Evolutionary conservation across 2,113 vertebrate species (phyloP).

Genomic region (Lepisosteus oculatus): DNA sequence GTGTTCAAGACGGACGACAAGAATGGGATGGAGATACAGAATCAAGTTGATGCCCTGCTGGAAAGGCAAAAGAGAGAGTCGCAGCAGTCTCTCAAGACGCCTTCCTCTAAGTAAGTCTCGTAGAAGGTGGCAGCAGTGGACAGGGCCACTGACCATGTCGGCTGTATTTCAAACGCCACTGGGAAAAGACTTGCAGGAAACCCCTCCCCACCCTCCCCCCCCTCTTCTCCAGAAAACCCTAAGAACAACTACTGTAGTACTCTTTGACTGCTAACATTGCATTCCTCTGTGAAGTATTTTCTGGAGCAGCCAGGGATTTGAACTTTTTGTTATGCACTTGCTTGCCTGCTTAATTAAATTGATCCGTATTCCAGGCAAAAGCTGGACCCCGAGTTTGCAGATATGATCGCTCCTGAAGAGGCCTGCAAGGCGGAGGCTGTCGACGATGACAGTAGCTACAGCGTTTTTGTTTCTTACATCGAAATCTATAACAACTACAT

Average conservation of each 20-base stretch:
- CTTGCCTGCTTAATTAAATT: too few relatives aligned
- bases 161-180: too few relatives aligned
- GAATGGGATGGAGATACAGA: conserved; percentile 90
- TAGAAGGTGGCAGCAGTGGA: background rate
- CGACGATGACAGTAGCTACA: conserved; percentile 91
- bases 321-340: too few relatives aligned
- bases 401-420: conserved; percentile 84
- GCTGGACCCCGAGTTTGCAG: conserved; percentile 85
- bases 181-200: too few relatives aligned
- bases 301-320: too few relatives aligned
- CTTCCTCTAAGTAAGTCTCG: conserved; percentile 68
- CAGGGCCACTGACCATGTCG: background rate
- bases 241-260: too few relatives aligned
- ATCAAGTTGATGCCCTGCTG: conserved; percentile 85
- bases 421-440: conserved; percentile 75
- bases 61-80: conserved; percentile 87
- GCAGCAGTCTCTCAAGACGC: conserved; percentile 62
- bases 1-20: conserved; percentile 94
- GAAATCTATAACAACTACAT: conserved; percentile 99
- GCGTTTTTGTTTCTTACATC: conserved; percentile 92
- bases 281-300: too few relatives aligned
- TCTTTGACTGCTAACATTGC: too few relatives aligned
- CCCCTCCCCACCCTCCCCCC: too few relatives aligned
- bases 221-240: too few relatives aligned
- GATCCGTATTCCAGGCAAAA: conserved; percentile 64